A percentile compares a stretch with the other conserved stretches of the same genome.
Conservation (phyloP, 2,113 vertebrate genomes). For the Acanthisitta chloris region DNA sequence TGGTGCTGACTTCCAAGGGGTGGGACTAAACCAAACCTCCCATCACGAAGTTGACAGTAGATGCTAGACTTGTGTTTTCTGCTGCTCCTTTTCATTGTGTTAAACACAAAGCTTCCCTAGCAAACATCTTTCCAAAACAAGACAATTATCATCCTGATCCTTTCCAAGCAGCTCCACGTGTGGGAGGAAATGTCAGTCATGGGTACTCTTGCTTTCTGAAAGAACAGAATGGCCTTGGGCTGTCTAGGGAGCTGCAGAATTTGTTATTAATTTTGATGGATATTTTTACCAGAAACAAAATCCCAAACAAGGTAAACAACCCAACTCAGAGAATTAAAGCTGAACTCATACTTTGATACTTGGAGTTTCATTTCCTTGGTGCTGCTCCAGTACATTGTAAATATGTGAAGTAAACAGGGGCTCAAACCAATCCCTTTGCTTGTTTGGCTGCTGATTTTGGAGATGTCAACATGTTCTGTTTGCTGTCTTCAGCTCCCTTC, state of each 20-base stretch:
- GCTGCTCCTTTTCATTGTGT: background rate
- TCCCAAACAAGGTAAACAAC: background rate
- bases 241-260: background rate
- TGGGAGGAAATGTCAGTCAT: constrained; percentile 11
- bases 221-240: background rate
- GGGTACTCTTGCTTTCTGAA: background rate
- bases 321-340: background rate
- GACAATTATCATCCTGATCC: background rate
- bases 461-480: background rate
- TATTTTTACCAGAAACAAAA: background rate
- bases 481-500: background rate
- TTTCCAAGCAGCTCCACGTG: background rate
- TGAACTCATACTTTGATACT: background rate
- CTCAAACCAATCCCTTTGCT: background rate
- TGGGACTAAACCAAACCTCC: background rate
- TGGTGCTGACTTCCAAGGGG: background rate
- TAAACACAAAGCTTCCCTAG: background rate
- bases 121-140: constrained; percentile 22
- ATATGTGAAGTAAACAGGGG: background rate
- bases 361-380: background rate
- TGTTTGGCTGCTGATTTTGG: background rate
- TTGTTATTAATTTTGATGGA: background rate
- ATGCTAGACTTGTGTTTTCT: background rate
- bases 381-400: background rate
- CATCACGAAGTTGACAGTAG: background rate